Percentiles rank a stretch among this genome's conserved stretches.
Evolutionary conservation across 2,113 vertebrate genomes (phyloP).

Genomic region (Parus major): DNA sequence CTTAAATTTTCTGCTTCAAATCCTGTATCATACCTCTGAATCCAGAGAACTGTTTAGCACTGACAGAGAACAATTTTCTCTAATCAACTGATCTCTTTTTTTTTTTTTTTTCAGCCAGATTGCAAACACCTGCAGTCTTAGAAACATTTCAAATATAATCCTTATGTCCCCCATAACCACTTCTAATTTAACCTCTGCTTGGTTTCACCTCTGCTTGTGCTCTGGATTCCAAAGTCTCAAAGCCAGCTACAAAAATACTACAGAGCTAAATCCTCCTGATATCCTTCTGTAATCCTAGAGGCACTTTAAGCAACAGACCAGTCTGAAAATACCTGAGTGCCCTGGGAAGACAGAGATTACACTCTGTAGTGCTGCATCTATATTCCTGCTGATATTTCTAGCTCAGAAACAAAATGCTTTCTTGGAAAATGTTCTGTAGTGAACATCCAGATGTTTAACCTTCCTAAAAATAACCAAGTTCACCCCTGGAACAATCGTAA

Average conservation of each 20-base stretch:
- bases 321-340: slow-evolving; percentile 22
- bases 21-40: background rate
- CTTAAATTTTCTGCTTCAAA: background rate
- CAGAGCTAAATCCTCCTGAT: slow-evolving; percentile 29
- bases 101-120: background rate
- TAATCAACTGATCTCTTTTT: background rate
- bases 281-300: background rate
- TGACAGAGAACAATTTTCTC: background rate
- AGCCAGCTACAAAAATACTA: slow-evolving; percentile 27
- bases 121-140: background rate
- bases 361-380: background rate
- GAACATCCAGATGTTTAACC: slow-evolving; percentile 11
- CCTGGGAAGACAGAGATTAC: slow-evolving; percentile 13
- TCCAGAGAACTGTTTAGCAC: background rate
- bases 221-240: background rate
- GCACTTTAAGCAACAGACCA: slow-evolving; percentile 30
- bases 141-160: background rate
- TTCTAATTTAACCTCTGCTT: background rate
- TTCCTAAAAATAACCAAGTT: slow-evolving; percentile 6
- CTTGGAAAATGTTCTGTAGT: slow-evolving; percentile 1
- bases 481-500: background rate
- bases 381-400: slow-evolving; percentile 8
- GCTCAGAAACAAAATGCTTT: slow-evolving; percentile 14
- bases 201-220: background rate
- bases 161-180: background rate